Percentiles rank a stretch among this genome's conserved stretches.
These are phyloP conservation scores for Chalcosyrphus nemorum DNA, from an alignment of 2,888 invertebrate genomes.

Conservation along the genomic window DNA sequence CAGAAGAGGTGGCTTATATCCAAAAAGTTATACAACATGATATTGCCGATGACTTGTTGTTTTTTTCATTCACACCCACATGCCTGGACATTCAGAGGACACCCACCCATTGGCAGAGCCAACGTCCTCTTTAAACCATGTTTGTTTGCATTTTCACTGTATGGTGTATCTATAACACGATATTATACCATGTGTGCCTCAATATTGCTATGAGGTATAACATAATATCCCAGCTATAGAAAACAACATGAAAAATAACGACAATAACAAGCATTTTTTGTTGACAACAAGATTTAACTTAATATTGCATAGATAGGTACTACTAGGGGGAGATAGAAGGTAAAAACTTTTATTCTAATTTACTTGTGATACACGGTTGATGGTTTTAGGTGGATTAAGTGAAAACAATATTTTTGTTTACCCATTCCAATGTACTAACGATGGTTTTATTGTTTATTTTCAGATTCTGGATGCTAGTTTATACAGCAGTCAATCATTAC, in stretches of 20 bases:
- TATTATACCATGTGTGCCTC: neutral
- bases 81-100: neutral
- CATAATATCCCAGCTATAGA: neutral
- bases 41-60: conserved; percentile 14
- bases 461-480: conserved; percentile 95
- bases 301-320: neutral
- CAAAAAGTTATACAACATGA: conserved; percentile 13
- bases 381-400: neutral
- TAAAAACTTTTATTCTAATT: neutral
- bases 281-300: neutral
- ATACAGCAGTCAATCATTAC: conserved; percentile 91
- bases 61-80: conserved; percentile 2
- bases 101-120: neutral
- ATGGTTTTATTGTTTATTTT: conserved; percentile 82
- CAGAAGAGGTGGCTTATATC: conserved; percentile 24
- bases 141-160: conserved; percentile 1
- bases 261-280: neutral
- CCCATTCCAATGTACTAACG: neutral
- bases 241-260: neutral
- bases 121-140: conserved; percentile 15
- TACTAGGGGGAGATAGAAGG: neutral
- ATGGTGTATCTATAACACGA: neutral
- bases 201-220: neutral
- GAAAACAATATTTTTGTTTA: neutral
- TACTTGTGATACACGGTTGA: neutral